phyloP scores from a whole-genome alignment of 2,888 invertebrate genomes.

The Branchipolynoe longqiensis region DNA sequence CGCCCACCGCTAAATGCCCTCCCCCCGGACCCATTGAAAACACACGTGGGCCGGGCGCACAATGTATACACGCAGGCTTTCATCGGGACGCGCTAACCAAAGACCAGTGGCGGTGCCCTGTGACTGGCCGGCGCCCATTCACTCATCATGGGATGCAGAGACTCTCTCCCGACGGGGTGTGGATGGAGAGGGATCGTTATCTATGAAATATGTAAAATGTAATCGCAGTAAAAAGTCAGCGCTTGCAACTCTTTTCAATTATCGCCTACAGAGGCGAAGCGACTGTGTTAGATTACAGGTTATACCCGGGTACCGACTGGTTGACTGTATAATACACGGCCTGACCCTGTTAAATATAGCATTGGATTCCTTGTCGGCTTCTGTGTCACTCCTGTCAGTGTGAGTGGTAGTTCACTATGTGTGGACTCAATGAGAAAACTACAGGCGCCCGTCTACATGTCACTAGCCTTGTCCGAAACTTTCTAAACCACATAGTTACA shows the following conservation, averaged over 20 bases:
- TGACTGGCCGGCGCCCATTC: too few species aligned
- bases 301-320: too few species aligned
- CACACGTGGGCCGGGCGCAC: neutral
- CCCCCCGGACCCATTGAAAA: too few species aligned
- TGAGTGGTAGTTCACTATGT: neutral
- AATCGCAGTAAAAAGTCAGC: conserved; percentile 20
- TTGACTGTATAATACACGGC: conserved; percentile 1
- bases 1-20: neutral
- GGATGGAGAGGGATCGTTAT: conserved; percentile 8
- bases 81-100: too few species aligned
- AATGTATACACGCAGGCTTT: neutral
- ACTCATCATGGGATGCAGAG: neutral
- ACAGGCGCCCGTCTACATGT: too few species aligned
- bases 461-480: too few species aligned
- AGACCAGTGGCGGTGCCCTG: too few species aligned
- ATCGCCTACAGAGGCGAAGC: conserved; percentile 3
- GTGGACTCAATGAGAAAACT: neutral
- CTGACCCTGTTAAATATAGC: neutral
- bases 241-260: conserved; percentile 35
- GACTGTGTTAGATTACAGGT: conserved; percentile 20
- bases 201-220: conserved; percentile 52
- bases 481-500: too few species aligned
- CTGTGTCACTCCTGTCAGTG: neutral
- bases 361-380: neutral
- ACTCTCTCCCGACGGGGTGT: too few species aligned